These are phyloP conservation scores for Bolborhynchus lineola DNA, from an alignment of 2,113 vertebrate species.

Conservation along the genomic window DNA sequence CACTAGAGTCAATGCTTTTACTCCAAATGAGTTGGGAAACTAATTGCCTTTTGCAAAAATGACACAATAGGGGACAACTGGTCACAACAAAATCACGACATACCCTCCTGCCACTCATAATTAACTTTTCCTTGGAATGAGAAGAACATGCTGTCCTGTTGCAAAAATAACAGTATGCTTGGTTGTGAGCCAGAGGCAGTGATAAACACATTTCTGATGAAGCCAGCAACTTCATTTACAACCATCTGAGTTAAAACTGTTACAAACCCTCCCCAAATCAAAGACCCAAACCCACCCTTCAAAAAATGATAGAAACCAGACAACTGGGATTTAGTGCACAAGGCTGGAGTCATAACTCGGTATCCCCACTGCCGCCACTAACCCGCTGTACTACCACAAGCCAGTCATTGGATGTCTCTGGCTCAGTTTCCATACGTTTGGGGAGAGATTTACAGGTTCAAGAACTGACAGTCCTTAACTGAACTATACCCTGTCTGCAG, in stretches of 20 bases:
- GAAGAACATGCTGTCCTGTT: background rate
- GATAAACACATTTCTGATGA: slow-evolving; percentile 45
- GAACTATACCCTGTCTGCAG: background rate
- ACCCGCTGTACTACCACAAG: background rate
- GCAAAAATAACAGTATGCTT: slow-evolving; percentile 38
- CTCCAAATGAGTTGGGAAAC: background rate
- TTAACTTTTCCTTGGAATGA: slow-evolving; percentile 16
- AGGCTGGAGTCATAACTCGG: background rate
- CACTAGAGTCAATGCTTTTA: background rate
- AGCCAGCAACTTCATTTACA: slow-evolving; percentile 30
- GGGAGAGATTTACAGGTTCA: background rate
- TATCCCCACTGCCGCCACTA: background rate
- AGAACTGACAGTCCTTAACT: background rate
- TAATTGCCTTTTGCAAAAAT: background rate
- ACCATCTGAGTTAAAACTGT: background rate
- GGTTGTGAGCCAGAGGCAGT: slow-evolving; percentile 22
- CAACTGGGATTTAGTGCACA: background rate
- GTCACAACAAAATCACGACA: background rate
- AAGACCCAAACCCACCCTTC: background rate
- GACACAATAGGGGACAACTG: background rate
- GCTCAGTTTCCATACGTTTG: background rate
- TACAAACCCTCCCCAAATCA: background rate
- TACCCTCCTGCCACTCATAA: background rate
- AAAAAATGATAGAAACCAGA: background rate
- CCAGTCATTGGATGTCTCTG: background rate